Conservation (phyloP, 2,888 invertebrate genomes). For the Mechanitis messenoides region DNA sequence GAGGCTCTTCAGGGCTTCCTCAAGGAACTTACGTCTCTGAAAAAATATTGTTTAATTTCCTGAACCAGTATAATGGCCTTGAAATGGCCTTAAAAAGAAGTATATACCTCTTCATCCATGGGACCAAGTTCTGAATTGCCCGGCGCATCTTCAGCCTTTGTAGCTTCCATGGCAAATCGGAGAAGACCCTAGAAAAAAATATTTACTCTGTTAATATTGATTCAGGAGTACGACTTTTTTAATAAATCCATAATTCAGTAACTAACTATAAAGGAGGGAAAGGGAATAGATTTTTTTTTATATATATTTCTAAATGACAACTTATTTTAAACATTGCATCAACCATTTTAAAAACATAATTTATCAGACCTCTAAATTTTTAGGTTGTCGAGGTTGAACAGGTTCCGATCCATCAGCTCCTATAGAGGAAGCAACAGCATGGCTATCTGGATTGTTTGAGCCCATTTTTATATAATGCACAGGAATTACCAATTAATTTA, state of each 20-base stretch:
- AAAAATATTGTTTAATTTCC: conserved; percentile 7
- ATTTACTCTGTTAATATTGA: not conserved
- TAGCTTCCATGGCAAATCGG: conserved; percentile 82
- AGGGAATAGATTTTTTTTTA: too few species aligned
- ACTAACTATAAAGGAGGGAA: too few species aligned
- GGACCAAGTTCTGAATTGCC: conserved; percentile 66
- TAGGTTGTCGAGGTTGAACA: conserved; percentile 55
- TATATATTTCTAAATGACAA: too few species aligned
- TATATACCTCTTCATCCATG: conserved; percentile 79
- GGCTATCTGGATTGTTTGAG: conserved; percentile 44
- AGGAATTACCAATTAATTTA: not conserved
- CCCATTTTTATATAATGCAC: conserved; percentile 39
- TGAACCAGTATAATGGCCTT: not conserved
- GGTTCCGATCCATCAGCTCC: conserved; percentile 36
- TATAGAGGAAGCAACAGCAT: conserved; percentile 44
- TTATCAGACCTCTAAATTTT: conserved; percentile 51
- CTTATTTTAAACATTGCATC: too few species aligned
- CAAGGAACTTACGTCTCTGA: conserved; percentile 83
- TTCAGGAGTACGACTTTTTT: not conserved
- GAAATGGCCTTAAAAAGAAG: conserved; percentile 6
- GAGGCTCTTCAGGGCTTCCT: conserved; percentile 82
- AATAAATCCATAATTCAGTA: too few species aligned
- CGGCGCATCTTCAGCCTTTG: conserved; percentile 76
- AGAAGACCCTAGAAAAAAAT: conserved; percentile 76
- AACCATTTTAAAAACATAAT: not conserved